phyloP scores from a whole-genome alignment of 2,888 invertebrate species.

The Drosophila rubida region DNA sequence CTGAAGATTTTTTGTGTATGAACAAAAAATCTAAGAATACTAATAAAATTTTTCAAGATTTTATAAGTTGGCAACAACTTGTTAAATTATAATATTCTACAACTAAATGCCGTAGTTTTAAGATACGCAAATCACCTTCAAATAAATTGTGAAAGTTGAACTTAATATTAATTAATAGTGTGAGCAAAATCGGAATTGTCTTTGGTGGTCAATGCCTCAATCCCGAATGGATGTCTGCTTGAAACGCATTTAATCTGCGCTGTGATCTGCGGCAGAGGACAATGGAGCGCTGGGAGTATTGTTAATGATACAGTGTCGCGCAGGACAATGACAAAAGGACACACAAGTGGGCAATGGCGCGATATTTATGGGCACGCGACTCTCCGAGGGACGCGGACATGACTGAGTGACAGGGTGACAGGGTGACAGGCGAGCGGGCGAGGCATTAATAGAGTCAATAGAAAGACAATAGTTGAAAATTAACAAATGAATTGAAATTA shows the following conservation, averaged over 20 bases:
- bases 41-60: too few species aligned
- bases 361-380: slow-evolving; percentile 59
- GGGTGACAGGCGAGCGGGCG: slow-evolving; percentile 37
- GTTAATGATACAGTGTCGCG: slow-evolving; percentile 23
- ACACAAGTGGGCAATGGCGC: slow-evolving; percentile 47
- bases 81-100: too few species aligned
- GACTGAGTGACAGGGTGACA: slow-evolving; percentile 33
- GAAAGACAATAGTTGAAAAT: slow-evolving; percentile 76
- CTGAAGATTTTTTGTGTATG: too few species aligned
- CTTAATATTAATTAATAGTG: too few species aligned
- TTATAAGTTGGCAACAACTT: too few species aligned
- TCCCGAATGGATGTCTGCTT: background rate
- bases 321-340: slow-evolving; percentile 58
- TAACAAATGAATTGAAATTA: slow-evolving; percentile 80
- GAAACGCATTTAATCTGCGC: slow-evolving; percentile 3
- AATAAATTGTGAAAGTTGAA: too few species aligned
- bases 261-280: slow-evolving; percentile 6
- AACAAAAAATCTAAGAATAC: too few species aligned
- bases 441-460: slow-evolving; percentile 75
- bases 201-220: background rate
- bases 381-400: slow-evolving; percentile 18
- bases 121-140: too few species aligned
- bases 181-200: too few species aligned
- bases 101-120: too few species aligned
- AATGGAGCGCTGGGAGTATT: background rate